Evolutionary conservation across 2,797 vertebrate genomes (phyloP).

Genomic region (Glossophaga mutica): DNA sequence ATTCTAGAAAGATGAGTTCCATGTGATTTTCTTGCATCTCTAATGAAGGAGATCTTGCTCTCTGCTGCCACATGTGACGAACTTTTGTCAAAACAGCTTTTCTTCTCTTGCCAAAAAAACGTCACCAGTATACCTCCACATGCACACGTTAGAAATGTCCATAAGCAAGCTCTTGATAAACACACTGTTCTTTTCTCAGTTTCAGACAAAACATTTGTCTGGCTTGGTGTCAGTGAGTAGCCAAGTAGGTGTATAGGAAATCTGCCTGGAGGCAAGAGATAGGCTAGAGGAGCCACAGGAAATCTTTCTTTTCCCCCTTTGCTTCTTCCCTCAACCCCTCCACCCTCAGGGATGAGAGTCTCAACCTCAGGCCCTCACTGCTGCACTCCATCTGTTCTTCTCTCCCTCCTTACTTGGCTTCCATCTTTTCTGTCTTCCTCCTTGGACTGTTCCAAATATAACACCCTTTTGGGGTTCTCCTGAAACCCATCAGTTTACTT

Average conservation of each 20-base stretch:
- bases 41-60: neutral
- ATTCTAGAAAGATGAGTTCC: neutral
- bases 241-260: neutral
- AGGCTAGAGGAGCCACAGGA: neutral
- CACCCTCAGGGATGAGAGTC: neutral
- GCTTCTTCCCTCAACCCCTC: neutral
- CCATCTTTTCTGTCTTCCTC: neutral
- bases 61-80: neutral
- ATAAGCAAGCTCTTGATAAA: neutral
- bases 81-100: neutral
- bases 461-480: neutral
- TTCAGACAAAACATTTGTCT: neutral
- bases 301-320: neutral
- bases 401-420: neutral
- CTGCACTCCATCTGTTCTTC: neutral
- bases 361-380: neutral
- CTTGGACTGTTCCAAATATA: neutral
- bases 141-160: neutral
- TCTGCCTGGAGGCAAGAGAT: neutral
- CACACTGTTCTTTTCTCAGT: neutral
- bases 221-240: neutral
- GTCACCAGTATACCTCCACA: neutral
- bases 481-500: neutral
- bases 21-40: neutral
- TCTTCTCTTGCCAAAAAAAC: neutral